Evolutionary conservation across 2,797 vertebrate genomes (phyloP), one percentile per base, ranked within the genome.

Genomic region (Octomys mimax): DNA sequence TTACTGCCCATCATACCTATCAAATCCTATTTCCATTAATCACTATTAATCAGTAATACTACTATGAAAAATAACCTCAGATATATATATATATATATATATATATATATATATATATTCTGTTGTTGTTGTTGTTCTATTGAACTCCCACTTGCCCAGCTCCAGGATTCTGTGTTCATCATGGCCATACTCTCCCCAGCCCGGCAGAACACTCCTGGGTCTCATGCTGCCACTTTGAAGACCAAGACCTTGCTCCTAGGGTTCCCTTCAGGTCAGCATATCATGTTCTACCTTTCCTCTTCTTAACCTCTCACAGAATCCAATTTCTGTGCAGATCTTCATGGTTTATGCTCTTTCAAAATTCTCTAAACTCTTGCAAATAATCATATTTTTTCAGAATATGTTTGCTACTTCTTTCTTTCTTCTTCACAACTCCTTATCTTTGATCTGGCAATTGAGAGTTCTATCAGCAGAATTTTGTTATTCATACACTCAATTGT

Each of bases 121-220:
- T 39, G 39, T 39, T 39, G 39, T 39, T 39, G 39, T 39, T 14
- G 3, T 42, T 81, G 39, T 89, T 42, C 52, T 57, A 19, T 6
- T 54, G 52, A 77, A 46, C 12, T 78, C 19, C 2, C 18, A n/a
- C 12, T 2, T 79, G 16, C 36, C 28, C 13, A 7, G 1, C 42
- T 80, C 6, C 18, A 8, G 1, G 26, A 21, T 64, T 39, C 12
- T 36, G 19, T 14, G 31, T 49, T 68, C 19, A 79, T 4, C n/a
- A 61, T 5, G 1, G 0, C 31, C 26, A 26, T 62, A 7, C 8
- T n/a, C 26, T 75, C 3, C 11, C 1, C 19, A 73, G 16, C 2
- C 5, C 33, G 24, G 6, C 5, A 19, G 0, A 0, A 2, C 59
- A 61, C 33, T 24, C 36, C 16, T 24, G 16, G 10, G 1, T 22